Evolutionary conservation across 2,113 vertebrate genomes (phyloP).

Genomic region (Tinamus guttatus): DNA sequence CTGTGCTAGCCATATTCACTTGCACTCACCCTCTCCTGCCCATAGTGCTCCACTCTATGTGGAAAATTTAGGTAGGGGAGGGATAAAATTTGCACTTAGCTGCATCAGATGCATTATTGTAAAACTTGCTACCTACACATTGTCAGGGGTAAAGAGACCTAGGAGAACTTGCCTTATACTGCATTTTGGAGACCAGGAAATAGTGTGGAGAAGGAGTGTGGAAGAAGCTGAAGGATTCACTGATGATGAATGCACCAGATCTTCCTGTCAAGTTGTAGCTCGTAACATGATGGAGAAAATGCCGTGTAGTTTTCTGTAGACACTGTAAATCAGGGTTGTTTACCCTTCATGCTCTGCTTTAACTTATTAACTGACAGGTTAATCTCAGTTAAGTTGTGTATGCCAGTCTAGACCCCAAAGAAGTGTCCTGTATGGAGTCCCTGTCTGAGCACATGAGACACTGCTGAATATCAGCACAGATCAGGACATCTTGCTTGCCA

Average conservation of each 20-base stretch:
- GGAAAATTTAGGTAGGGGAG: not conserved
- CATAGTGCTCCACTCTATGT: not conserved
- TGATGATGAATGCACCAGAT: not conserved
- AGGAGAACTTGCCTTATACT: not conserved
- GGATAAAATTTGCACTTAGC: not conserved
- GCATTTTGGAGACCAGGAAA: not conserved
- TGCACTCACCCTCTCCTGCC: not conserved
- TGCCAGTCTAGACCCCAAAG: not conserved
- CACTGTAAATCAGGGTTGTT: not conserved
- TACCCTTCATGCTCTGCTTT: not conserved
- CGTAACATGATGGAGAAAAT: not conserved
- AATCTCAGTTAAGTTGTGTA: not conserved
- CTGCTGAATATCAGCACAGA: rapidly evolving
- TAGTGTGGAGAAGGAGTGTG: not conserved
- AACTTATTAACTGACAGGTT: not conserved
- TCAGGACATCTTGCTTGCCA: not conserved
- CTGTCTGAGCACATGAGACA: rapidly evolving
- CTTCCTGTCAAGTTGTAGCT: not conserved
- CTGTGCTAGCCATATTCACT: not conserved
- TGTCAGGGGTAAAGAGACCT: not conserved
- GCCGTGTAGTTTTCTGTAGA: not conserved
- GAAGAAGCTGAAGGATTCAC: not conserved
- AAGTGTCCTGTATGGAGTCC: not conserved
- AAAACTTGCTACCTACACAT: not conserved
- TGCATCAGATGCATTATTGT: not conserved